Percentiles rank a stretch among this genome's conserved stretches.
Conservation (phyloP, 2,888 invertebrate genomes). For the Xanthorhoe spadicearia region DNA sequence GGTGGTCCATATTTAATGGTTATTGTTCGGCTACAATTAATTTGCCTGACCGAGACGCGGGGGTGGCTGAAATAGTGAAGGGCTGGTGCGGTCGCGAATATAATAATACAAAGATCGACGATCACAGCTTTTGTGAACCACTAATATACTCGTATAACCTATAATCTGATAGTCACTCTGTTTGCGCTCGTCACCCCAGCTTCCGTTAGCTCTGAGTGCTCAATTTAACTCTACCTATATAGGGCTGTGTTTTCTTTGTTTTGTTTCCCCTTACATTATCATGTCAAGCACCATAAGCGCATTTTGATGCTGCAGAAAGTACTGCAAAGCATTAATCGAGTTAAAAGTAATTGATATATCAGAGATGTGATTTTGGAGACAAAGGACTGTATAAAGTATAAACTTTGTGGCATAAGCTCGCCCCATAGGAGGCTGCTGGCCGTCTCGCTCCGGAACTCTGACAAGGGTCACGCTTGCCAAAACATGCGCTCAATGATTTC, state of each 20-base stretch:
- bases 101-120: slow-evolving; percentile 8
- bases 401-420: slow-evolving; percentile 10
- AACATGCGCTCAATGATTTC: slow-evolving; percentile 64
- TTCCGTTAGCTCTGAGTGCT: background rate
- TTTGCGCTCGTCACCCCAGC: background rate
- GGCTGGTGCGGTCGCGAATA: slow-evolving; percentile 30
- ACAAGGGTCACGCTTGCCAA: slow-evolving; percentile 68
- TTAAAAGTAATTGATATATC: background rate
- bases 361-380: slow-evolving; percentile 1
- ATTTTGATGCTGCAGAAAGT: too few relatives aligned
- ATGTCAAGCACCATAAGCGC: background rate
- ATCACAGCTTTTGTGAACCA: background rate
- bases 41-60: slow-evolving; percentile 61
- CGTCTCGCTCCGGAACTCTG: slow-evolving; percentile 44
- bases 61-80: slow-evolving; percentile 50
- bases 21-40: slow-evolving; percentile 69
- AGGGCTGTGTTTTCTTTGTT: background rate
- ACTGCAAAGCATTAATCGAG: too few relatives aligned
- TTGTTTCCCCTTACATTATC: background rate
- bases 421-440: slow-evolving; percentile 24
- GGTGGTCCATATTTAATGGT: slow-evolving; percentile 73
- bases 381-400: slow-evolving; percentile 1
- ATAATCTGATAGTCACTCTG: background rate
- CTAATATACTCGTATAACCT: background rate
- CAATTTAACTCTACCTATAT: background rate